Evolutionary conservation across 2,113 vertebrate species (phyloP).

Genomic region (Lepidothrix coronata): DNA sequence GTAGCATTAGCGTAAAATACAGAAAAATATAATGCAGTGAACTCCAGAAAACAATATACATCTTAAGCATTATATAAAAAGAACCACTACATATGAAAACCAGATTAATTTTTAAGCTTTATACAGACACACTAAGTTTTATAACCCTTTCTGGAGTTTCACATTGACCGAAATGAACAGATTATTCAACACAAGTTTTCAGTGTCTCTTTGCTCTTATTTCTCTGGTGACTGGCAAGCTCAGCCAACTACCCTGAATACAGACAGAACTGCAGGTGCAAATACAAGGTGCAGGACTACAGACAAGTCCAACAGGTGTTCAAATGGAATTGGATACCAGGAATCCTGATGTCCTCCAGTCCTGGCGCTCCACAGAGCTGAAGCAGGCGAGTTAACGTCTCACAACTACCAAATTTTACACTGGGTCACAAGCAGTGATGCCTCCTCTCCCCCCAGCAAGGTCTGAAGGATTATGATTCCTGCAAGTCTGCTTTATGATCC

Average conservation of each 20-base stretch:
- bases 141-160: neutral
- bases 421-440: neutral
- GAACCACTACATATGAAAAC: neutral
- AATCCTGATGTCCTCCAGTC: neutral
- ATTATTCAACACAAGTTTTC: neutral
- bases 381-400: fast-evolving
- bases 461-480: neutral
- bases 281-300: neutral
- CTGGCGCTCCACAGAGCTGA: neutral
- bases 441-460: neutral
- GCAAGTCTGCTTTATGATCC: neutral
- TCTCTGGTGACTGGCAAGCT: neutral
- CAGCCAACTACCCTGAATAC: neutral
- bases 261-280: fast-evolving
- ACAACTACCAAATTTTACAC: neutral
- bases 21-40: neutral
- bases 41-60: neutral
- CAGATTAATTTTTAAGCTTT: neutral
- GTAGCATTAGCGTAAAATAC: neutral
- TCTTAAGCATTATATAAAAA: neutral
- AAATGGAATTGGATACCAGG: neutral
- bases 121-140: neutral
- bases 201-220: neutral
- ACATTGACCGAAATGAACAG: neutral
- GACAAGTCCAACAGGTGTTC: neutral